Evolutionary conservation across 2,888 invertebrate species (phyloP), one percentile per base, ranked within the genome.

Genomic region (Leptinotarsa rubiginosa): DNA sequence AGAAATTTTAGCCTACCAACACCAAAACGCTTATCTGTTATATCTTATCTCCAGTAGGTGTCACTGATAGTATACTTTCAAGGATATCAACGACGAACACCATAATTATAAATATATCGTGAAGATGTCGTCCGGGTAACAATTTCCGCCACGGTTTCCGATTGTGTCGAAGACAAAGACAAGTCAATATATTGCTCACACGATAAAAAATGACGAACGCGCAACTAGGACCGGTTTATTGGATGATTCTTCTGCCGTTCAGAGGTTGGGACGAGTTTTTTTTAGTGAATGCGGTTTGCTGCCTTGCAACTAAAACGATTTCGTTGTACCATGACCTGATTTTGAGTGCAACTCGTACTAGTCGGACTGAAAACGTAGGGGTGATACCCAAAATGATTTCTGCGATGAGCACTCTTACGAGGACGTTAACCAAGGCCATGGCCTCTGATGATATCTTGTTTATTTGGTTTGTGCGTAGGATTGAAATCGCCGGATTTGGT

Each of bases 241-340:
- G 84, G 85, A 85, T 81, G 83, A 83, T 85, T 85, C 85, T 84
- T 85, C 84, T 84, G 83, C 83, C 83, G 84, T 86, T 86, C 85
- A 84, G 83, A 86, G 84, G 85, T 86, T 87, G 85, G 84, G 86
- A 85, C 86, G 84, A 86, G 86, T 86, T 86, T 77, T 56, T 31
- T 87, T 87, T 86, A 85, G 85, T 85, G 84, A 85, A 85, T 85
- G 85, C 85, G 85, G 84, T 84, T 78, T 84, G 85, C 86, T 84
- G 85, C 85, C 82, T 85, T 86, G 86, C 85, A 86, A 85, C 84
- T 83, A 86, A 86, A 86, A 85, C 86, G 86, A 86, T 87, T 87
- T 86, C 85, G 86, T 87, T 86, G 86, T 87, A 86, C 85, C 86
- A 87, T 87, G 87, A 87, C 87, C 87, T 86, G 86, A 86, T 87